A percentile compares a stretch with the other conserved stretches of the same genome.
These are phyloP conservation scores for Drosophila nikananu DNA, from an alignment of 1,140 invertebrate species.

Conservation along the genomic window DNA sequence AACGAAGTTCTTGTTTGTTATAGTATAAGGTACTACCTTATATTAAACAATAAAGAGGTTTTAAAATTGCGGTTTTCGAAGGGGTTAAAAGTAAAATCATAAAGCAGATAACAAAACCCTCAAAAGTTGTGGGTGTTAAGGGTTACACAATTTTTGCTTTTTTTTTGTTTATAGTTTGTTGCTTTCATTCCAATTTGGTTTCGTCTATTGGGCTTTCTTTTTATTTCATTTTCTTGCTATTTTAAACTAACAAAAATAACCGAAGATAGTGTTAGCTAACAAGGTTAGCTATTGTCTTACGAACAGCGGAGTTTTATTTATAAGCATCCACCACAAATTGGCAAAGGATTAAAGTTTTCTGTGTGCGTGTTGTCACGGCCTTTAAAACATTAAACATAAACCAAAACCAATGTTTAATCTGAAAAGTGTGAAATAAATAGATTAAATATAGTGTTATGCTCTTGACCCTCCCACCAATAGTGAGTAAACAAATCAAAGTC, in stretches of 20 bases:
- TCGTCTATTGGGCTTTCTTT: too few species aligned
- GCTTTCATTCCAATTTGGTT: too few species aligned
- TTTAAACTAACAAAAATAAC: constrained; percentile 47
- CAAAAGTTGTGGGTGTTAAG: too few species aligned
- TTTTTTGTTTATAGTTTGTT: too few species aligned
- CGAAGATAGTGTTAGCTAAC: constrained; percentile 42
- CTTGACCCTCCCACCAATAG: constrained; percentile 1
- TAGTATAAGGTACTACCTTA: not conserved
- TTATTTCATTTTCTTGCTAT: constrained; percentile 42
- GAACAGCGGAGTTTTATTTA: constrained; percentile 16
- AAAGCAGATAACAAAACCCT: not conserved
- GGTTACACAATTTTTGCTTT: not conserved
- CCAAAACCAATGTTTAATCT: not conserved
- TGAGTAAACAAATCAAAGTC: constrained; percentile 14
- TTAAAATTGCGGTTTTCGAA: not conserved
- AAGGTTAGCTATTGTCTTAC: not conserved
- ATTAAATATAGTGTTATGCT: constrained; percentile 11
- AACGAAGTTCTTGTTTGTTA: not conserved
- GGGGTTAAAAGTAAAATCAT: not conserved
- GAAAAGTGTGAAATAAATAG: not conserved
- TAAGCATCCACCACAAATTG: constrained; percentile 1
- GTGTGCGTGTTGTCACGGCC: not conserved
- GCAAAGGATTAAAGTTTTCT: constrained; percentile 4
- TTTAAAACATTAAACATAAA: not conserved
- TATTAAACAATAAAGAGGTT: not conserved